Evolutionary conservation across 2,888 invertebrate species (phyloP).

Genomic region (Branchinecta sandiegonensis): DNA sequence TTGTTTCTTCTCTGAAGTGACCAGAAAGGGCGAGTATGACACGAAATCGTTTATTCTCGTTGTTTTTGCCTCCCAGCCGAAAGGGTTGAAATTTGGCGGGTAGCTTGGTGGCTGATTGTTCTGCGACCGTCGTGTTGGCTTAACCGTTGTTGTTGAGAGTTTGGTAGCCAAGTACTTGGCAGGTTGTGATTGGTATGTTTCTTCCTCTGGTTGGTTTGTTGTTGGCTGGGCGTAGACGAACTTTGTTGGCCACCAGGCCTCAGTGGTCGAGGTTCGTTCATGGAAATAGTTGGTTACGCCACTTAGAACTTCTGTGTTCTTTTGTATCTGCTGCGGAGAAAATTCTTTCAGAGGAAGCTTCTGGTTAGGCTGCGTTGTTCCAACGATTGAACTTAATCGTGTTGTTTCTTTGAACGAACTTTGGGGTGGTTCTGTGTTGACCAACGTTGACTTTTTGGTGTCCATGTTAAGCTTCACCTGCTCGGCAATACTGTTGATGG

Average conservation of each 20-base stretch:
- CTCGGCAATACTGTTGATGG: not conserved
- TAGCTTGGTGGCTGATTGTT: not conserved
- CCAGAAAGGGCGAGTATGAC: not conserved
- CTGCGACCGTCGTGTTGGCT: not conserved
- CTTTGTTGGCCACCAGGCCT: slow-evolving; percentile 9
- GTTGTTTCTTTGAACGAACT: not conserved
- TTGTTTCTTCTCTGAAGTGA: not conserved
- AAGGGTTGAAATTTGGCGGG: not conserved
- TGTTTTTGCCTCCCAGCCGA: not conserved
- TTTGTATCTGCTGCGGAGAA: not conserved
- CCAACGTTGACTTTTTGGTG: not conserved
- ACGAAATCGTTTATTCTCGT: not conserved
- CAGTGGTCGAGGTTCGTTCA: not conserved
- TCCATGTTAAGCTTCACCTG: not conserved
- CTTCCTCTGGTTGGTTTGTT: not conserved
- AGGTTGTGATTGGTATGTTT: not conserved
- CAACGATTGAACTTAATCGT: not conserved
- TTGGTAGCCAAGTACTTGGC: not conserved
- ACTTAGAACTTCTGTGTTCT: not conserved
- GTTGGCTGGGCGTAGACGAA: not conserved
- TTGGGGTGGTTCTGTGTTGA: not conserved
- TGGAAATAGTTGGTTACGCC: too few species aligned
- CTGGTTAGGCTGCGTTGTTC: not conserved
- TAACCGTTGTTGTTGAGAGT: not conserved
- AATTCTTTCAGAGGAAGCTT: not conserved